These are phyloP conservation scores for Nemopilema nomurai DNA, from an alignment of 30 jellyfish, hydroid and myxozoan species.

Conservation along the genomic window DNA sequence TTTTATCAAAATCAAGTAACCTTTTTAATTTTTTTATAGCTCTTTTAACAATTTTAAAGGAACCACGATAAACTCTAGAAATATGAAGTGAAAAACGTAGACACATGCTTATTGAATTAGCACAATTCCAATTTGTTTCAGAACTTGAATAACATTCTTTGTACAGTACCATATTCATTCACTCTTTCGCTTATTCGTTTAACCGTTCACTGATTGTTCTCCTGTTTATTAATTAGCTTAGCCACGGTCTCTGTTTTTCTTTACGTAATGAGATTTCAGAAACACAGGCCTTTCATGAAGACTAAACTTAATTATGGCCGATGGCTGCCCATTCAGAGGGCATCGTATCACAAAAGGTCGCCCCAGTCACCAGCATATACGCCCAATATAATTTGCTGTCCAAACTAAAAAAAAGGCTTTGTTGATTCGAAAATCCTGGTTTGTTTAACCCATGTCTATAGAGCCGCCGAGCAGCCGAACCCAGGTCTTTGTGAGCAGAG, in stretches of 20 bases:
- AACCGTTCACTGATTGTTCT: not conserved
- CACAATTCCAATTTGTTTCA: not conserved
- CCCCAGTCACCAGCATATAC: not conserved
- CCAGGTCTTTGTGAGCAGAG: not conserved
- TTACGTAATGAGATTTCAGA: not conserved
- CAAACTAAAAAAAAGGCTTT: not conserved
- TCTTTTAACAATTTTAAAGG: not conserved
- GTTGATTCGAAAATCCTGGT: not conserved
- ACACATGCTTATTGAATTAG: not conserved
- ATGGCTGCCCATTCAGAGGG: not conserved
- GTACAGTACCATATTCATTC: not conserved
- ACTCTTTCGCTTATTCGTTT: not conserved
- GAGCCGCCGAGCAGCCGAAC: not conserved
- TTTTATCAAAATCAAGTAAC: too few relatives aligned
- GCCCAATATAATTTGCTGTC: not conserved
- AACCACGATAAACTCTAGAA: not conserved
- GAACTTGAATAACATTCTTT: not conserved
- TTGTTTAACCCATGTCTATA: not conserved
- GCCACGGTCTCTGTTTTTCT: not conserved
- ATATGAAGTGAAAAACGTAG: not conserved
- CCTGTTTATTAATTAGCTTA: not conserved
- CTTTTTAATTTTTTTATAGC: not conserved
- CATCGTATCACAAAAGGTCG: not conserved
- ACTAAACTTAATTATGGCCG: not conserved
- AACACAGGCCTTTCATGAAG: not conserved